Evolutionary conservation across 2,113 vertebrate genomes (phyloP).

Genomic region (Cairina moschata): DNA sequence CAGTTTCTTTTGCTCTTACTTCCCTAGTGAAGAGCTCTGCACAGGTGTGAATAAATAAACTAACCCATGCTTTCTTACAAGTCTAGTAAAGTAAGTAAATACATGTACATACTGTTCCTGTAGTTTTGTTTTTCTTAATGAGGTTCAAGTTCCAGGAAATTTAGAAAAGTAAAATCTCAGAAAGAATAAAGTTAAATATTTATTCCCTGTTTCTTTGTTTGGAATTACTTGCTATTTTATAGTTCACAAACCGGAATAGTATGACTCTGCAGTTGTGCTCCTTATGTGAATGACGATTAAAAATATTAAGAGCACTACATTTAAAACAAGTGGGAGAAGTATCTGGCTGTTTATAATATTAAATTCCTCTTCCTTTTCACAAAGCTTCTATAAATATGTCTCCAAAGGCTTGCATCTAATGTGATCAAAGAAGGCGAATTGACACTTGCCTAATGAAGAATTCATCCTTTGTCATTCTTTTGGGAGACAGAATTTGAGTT

Average conservation of each 20-base stretch:
- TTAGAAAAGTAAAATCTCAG: not conserved
- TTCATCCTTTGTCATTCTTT: not conserved
- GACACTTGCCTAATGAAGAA: not conserved
- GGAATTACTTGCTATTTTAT: not conserved
- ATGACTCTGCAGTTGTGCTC: not conserved
- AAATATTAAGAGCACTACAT: not conserved
- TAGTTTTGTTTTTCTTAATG: not conserved
- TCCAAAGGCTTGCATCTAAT: not conserved
- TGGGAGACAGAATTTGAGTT: not conserved
- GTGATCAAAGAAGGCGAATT: not conserved
- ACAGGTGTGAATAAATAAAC: not conserved
- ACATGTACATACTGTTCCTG: not conserved
- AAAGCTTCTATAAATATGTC: not conserved
- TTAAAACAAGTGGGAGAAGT: not conserved
- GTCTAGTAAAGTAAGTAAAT: not conserved
- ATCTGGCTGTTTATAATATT: not conserved
- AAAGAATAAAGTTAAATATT: not conserved
- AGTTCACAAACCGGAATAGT: not conserved
- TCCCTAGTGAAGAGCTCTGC: not conserved
- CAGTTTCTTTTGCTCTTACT: not conserved
- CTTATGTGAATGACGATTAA: not conserved
- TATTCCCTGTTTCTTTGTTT: not conserved
- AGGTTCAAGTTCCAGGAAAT: not conserved
- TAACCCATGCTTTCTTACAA: not conserved
- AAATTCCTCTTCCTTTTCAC: not conserved